These are phyloP conservation scores for Gallinago stenura DNA, from an alignment of 2,797 vertebrate genomes.

Conservation along the genomic window DNA sequence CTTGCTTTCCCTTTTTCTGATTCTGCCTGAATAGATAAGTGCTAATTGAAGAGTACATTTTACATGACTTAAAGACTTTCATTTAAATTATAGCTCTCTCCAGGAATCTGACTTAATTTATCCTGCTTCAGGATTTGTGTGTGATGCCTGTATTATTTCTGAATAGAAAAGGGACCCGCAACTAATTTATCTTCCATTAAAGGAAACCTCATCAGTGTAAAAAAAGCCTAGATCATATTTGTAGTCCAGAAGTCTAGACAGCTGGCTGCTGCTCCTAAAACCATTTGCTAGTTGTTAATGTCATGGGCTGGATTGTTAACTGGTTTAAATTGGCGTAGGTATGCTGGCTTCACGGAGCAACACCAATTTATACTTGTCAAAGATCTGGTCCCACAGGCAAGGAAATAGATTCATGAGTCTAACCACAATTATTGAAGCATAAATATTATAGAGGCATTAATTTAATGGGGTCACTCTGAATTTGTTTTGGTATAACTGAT, in stretches of 20 bases:
- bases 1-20: background rate
- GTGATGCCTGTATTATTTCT: background rate
- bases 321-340: background rate
- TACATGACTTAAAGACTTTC: background rate
- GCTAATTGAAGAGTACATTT: background rate
- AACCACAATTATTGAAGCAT: background rate
- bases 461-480: background rate
- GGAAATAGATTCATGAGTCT: background rate
- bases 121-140: background rate
- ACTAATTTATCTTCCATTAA: slow-evolving; percentile 19
- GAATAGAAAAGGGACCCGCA: background rate
- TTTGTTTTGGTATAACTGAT: background rate
- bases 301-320: background rate
- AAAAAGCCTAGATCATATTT: background rate
- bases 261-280: slow-evolving; percentile 18
- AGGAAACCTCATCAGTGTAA: background rate
- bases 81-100: background rate
- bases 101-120: slow-evolving; percentile 6
- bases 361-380: background rate
- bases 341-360: background rate
- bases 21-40: background rate
- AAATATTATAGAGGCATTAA: slow-evolving; percentile 29
- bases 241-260: slow-evolving; percentile 41
- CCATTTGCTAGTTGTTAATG: background rate
- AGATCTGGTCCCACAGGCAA: background rate